Conservation (phyloP, 2,113 vertebrate genomes). For the Rhabdomys dilectus region DNA sequence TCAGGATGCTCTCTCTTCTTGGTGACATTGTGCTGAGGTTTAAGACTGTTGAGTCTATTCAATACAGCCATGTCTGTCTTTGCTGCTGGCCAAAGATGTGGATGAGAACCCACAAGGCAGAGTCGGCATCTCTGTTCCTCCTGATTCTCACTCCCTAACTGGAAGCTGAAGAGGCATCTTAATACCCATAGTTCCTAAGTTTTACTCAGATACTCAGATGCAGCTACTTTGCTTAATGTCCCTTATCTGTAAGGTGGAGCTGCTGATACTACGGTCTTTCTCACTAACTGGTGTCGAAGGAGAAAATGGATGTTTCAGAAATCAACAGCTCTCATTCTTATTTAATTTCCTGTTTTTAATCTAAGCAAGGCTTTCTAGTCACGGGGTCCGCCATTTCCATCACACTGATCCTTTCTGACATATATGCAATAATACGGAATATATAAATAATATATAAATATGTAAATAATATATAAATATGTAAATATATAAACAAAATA, state of each 20-base stretch:
- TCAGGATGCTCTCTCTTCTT: not conserved
- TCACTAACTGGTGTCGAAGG: not conserved
- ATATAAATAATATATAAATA: not conserved
- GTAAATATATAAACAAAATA: no score
- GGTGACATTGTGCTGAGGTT: not conserved
- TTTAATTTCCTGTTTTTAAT: not conserved
- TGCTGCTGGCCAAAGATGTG: not conserved
- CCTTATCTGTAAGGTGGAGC: not conserved
- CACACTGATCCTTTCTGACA: not conserved
- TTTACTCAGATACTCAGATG: not conserved
- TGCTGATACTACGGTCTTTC: not conserved
- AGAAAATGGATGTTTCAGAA: not conserved
- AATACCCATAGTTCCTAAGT: fast-evolving
- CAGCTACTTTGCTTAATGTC: not conserved
- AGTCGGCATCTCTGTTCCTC: not conserved
- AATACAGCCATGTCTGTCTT: no score
- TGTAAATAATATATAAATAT: no score
- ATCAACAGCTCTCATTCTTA: not conserved
- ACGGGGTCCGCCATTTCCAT: not conserved
- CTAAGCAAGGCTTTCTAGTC: not conserved
- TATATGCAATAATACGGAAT: not conserved
- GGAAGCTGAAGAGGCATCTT: not conserved
- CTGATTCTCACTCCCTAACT: not conserved
- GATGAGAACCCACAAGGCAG: fast-evolving
- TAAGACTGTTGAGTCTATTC: not conserved